Conservation (phyloP, 2,113 vertebrate genomes). For the Cheirogaleus medius region DNA sequence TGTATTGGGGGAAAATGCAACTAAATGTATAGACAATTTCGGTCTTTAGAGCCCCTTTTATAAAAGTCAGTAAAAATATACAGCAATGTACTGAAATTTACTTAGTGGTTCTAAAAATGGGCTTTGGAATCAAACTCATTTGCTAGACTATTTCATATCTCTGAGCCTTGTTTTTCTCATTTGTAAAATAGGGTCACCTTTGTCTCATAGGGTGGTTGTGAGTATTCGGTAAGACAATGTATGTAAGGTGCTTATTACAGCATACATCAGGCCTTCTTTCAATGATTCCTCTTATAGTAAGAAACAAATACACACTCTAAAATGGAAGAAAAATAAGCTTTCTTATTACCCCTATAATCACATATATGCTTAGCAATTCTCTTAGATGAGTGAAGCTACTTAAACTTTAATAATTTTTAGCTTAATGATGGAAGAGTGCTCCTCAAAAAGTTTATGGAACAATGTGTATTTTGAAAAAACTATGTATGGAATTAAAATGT, state of each 20-base stretch:
- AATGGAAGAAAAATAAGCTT: not conserved
- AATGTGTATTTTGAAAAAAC: not conserved
- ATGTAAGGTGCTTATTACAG: not conserved
- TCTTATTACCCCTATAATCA: not conserved
- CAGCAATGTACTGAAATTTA: not conserved
- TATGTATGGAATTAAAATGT: not conserved
- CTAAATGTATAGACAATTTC: not conserved
- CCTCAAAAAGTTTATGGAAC: not conserved
- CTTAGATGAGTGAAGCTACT: not conserved
- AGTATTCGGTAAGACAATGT: not conserved
- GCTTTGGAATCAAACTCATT: not conserved
- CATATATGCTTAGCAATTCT: not conserved
- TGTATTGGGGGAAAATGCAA: not conserved
- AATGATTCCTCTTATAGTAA: not conserved
- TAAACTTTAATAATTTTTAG: not conserved
- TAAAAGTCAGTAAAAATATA: not conserved
- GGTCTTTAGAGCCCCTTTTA: not conserved
- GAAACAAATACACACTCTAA: not conserved
- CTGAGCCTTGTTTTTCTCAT: not conserved
- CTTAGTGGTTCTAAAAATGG: not conserved
- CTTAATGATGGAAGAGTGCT: not conserved
- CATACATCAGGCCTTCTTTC: not conserved
- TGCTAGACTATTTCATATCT: not conserved
- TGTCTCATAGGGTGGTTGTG: not conserved
- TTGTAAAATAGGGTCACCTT: not conserved